Percentiles rank a stretch among this genome's conserved stretches.
Evolutionary conservation across 92 coral and sea anemone species (phyloP).

Genomic region (Porites rus): DNA sequence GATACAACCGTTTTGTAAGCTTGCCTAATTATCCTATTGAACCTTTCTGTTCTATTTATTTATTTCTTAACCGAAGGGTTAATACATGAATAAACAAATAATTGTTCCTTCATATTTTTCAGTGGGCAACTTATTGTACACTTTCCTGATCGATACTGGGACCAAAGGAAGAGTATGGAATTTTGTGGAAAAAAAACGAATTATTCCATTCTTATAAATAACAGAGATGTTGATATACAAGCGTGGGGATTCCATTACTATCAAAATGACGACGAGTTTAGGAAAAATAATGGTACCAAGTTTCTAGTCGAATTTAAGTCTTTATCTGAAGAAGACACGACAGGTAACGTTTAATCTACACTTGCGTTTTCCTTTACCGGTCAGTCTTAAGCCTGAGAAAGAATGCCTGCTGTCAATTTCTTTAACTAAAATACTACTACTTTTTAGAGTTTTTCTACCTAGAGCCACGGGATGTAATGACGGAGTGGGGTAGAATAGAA

Average conservation of each 20-base stretch:
- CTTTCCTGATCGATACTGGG: neutral
- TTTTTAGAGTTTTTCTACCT: too few species aligned
- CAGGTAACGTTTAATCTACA: neutral
- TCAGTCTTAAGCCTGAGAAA: too few species aligned
- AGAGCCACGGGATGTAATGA: too few species aligned
- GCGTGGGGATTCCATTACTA: constrained; percentile 27
- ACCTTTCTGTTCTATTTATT: too few species aligned
- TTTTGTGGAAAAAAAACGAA: constrained; percentile 20
- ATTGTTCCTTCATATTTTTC: neutral
- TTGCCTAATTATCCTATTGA: too few species aligned
- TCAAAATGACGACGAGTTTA: constrained; percentile 5
- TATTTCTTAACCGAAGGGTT: too few species aligned
- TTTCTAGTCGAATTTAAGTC: constrained; percentile 7
- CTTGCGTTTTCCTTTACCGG: too few species aligned
- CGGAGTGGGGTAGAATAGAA: too few species aligned
- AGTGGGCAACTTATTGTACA: neutral
- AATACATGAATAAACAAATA: too few species aligned
- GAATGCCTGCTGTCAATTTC: too few species aligned
- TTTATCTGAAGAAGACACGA: neutral
- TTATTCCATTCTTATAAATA: constrained; percentile 13
- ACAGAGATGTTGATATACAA: neutral
- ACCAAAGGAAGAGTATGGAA: neutral
- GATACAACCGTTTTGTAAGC: too few species aligned
- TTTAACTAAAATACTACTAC: too few species aligned
- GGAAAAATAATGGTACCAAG: neutral